These are phyloP conservation scores for Amphibalanus amphitrite DNA, from an alignment of 1,140 invertebrate genomes.

Conservation along the genomic window DNA sequence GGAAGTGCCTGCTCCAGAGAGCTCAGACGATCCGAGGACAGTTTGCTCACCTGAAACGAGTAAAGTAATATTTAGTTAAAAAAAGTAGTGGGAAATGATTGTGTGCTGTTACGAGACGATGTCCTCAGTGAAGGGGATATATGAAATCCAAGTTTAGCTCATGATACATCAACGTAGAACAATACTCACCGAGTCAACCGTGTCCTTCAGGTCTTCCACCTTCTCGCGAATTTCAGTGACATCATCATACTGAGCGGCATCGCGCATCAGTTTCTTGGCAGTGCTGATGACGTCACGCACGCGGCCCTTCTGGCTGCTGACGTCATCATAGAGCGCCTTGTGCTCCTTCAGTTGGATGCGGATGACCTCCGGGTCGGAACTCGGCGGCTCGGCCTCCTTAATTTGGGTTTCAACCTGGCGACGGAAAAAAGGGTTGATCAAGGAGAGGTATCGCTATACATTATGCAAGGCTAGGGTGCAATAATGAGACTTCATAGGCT, in stretches of 20 bases:
- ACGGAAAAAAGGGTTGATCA: background rate
- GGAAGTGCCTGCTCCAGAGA: slow-evolving; percentile 83
- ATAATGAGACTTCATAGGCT: background rate
- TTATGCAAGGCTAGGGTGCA: background rate
- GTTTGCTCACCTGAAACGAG: slow-evolving; percentile 36
- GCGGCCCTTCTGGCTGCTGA: slow-evolving; percentile 75
- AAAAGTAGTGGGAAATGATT: no score
- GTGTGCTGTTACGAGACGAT: no score
- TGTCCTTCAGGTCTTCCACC: slow-evolving; percentile 76
- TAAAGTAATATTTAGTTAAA: no score
- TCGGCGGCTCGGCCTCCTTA: slow-evolving; percentile 69
- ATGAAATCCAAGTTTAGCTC: no score
- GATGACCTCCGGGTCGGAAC: slow-evolving; percentile 71
- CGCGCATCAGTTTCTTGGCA: slow-evolving; percentile 81
- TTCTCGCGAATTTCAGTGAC: slow-evolving; percentile 66
- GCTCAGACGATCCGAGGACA: slow-evolving; percentile 67
- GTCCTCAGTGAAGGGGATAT: no score
- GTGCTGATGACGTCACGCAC: slow-evolving; percentile 77
- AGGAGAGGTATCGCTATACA: background rate
- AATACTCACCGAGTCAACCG: slow-evolving; percentile 58
- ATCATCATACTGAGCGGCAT: slow-evolving; percentile 77
- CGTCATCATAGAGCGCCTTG: slow-evolving; percentile 84
- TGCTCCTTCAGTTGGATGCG: slow-evolving; percentile 84
- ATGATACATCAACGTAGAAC: no score
- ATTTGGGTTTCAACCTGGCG: slow-evolving; percentile 46